These are phyloP conservation scores for Nymphalis polychloros DNA, from an alignment of 2,888 invertebrate species.

Conservation along the genomic window DNA sequence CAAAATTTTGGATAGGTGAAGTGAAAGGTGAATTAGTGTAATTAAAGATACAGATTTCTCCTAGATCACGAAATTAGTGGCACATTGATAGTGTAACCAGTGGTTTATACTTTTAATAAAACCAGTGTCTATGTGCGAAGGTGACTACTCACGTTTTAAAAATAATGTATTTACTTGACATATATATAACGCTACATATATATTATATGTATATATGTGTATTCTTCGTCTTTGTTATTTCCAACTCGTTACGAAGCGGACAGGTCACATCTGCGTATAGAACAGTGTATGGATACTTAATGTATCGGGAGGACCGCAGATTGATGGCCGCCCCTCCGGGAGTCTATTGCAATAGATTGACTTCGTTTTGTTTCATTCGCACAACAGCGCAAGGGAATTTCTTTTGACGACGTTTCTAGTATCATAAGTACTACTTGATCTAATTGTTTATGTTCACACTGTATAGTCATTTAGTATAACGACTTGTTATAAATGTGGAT, in stretches of 20 bases:
- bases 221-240: constrained; percentile 14
- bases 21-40: too few relatives aligned
- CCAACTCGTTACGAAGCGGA: constrained; percentile 33
- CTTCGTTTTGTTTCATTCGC: constrained; percentile 48
- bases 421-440: constrained; percentile 15
- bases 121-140: too few relatives aligned
- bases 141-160: too few relatives aligned
- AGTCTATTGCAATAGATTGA: constrained; percentile 56
- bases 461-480: background rate
- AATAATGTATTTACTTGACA: too few relatives aligned
- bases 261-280: constrained; percentile 68
- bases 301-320: constrained; percentile 70
- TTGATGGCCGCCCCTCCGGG: constrained; percentile 62
- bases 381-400: constrained; percentile 29
- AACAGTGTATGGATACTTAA: constrained; percentile 66
- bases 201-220: background rate
- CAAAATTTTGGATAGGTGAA: too few relatives aligned
- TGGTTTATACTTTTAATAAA: too few relatives aligned
- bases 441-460: constrained; percentile 12
- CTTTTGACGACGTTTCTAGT: constrained; percentile 23
- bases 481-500: background rate
- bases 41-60: too few relatives aligned
- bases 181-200: too few relatives aligned
- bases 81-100: too few relatives aligned
- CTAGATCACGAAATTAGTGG: too few relatives aligned